A percentile compares a stretch with the other conserved stretches of the same genome.
phyloP scores from a whole-genome alignment of 2,797 vertebrate genomes.

The Amazona finschi region DNA sequence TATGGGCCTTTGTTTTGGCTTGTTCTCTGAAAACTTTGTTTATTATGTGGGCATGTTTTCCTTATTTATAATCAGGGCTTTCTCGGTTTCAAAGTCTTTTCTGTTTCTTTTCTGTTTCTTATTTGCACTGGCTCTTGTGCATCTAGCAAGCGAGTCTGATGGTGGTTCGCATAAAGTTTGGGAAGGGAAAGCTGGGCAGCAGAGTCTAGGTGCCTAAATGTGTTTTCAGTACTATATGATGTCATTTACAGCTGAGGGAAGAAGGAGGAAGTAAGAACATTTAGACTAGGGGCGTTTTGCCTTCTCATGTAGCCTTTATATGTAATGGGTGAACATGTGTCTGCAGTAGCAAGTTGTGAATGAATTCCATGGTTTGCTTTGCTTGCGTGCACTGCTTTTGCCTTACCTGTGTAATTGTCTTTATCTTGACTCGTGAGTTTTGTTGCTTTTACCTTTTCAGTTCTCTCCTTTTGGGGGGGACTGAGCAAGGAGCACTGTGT shows the following conservation, averaged over 20 bases:
- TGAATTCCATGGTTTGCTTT: background rate
- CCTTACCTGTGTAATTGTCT: background rate
- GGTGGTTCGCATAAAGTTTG: background rate
- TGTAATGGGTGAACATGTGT: no score
- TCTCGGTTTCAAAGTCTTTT: background rate
- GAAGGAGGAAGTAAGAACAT: background rate
- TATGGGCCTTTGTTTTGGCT: background rate
- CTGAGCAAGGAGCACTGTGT: background rate
- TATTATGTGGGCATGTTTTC: background rate
- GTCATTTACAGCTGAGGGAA: background rate
- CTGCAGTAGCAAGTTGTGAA: background rate
- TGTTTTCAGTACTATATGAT: background rate
- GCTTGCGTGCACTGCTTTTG: background rate
- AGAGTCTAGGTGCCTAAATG: background rate
- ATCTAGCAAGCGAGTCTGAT: background rate
- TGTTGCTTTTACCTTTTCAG: background rate
- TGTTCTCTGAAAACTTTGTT: background rate
- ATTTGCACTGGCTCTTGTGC: background rate
- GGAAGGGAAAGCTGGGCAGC: background rate
- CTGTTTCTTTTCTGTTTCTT: no score
- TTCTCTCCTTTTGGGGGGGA: background rate
- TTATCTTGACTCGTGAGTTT: background rate
- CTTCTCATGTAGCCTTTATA: background rate
- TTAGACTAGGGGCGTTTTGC: background rate
- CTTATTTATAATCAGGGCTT: background rate